phyloP scores from a whole-genome alignment of 1,140 invertebrate species.

The Nephila pilipes region DNA sequence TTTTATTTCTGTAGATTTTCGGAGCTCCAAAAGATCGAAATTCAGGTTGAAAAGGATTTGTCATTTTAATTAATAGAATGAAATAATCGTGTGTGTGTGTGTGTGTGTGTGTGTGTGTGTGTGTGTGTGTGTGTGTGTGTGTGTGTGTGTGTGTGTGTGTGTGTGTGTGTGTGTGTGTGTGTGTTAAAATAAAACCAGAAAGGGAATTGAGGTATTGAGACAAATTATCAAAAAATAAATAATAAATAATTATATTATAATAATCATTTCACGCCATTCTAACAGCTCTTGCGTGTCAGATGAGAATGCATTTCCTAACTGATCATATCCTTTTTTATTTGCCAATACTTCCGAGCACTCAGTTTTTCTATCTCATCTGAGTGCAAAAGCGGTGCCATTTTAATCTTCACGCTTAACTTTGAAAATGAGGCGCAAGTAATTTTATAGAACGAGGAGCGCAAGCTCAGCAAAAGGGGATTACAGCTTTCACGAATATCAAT shows the following conservation, averaged over 20 bases:
- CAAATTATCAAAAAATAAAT: background rate
- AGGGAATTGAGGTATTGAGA: background rate
- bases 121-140: no score
- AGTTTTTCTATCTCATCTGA: background rate
- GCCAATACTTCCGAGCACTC: background rate
- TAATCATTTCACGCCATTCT: background rate
- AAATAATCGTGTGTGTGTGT: no score
- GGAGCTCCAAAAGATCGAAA: no score
- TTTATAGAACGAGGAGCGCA: constrained; percentile 52
- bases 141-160: no score
- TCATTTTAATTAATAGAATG: no score
- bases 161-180: no score
- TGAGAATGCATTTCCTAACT: background rate
- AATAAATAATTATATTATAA: constrained; percentile 23
- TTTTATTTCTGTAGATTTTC: no score
- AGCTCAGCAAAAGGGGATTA: constrained; percentile 51
- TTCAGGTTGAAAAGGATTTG: no score
- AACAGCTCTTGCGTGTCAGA: constrained; percentile 3
- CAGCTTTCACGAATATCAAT: constrained; percentile 67
- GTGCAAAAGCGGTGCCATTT: constrained; percentile 39
- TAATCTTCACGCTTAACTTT: constrained; percentile 49
- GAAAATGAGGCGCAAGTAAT: constrained; percentile 63
- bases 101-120: no score
- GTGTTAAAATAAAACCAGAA: background rate
- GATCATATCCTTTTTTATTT: background rate